Percentiles rank a stretch among this genome's conserved stretches.
Evolutionary conservation across 2,797 vertebrate genomes (phyloP).

Genomic region (Cyclopterus lumpus): DNA sequence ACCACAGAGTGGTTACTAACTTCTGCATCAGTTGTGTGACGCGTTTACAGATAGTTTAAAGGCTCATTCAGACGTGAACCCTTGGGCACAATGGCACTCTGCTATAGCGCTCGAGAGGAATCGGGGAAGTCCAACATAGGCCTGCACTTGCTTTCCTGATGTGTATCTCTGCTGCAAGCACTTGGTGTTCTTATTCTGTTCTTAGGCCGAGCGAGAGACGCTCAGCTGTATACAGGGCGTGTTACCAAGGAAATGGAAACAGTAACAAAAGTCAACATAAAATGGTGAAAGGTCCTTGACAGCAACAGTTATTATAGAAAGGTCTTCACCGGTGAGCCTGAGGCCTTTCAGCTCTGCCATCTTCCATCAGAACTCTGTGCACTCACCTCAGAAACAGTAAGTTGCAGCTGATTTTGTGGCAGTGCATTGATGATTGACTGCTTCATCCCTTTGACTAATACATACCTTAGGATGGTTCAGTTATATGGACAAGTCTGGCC

Average conservation of each 20-base stretch:
- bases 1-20: constrained; percentile 44
- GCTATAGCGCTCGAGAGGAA: constrained; percentile 1
- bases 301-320: not conserved
- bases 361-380: not conserved
- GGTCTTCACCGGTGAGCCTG: not conserved
- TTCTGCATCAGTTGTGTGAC: constrained; percentile 38
- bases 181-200: constrained; percentile 5
- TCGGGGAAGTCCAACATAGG: constrained; percentile 41
- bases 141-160: constrained; percentile 41
- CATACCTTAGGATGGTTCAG: not conserved
- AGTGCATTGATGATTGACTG: not conserved
- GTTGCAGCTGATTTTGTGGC: not conserved
- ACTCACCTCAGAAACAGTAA: not conserved
- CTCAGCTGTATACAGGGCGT: not conserved
- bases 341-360: not conserved
- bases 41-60: constrained; percentile 49
- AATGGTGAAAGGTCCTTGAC: not conserved
- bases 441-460: not conserved
- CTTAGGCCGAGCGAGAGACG: not conserved
- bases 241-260: constrained; percentile 7
- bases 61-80: constrained; percentile 45
- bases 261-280: constrained; percentile 5
- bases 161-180: constrained; percentile 33
- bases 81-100: constrained; percentile 12
- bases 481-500: not conserved